Conservation (phyloP, 2,888 invertebrate species). For the Oasisia sp. region DNA sequence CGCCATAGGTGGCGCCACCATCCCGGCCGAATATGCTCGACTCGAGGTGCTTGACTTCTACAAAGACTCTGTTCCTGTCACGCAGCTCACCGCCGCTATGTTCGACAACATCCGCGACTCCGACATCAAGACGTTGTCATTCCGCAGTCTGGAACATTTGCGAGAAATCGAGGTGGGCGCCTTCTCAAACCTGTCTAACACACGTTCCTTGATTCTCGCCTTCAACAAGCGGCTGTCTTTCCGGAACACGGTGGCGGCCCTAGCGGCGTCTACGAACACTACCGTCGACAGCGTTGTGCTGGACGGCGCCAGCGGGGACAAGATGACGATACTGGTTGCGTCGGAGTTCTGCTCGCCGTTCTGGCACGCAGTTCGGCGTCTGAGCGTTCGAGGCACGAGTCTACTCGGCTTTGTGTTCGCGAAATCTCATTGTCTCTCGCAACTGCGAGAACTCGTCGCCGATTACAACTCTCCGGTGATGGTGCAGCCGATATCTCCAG, state of each 20-base stretch:
- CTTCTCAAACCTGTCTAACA: background rate
- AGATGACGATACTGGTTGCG: background rate
- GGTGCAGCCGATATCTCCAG: background rate
- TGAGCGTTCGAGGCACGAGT: background rate
- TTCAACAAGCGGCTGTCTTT: background rate
- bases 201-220: background rate
- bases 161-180: constrained; percentile 10
- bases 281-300: background rate
- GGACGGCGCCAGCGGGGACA: background rate
- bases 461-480: background rate
- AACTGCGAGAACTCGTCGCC: background rate
- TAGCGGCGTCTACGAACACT: background rate
- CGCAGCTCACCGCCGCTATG: too few species aligned
- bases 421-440: background rate
- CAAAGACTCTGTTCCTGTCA: too few species aligned
- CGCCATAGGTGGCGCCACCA: too few species aligned
- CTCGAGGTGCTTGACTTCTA: too few species aligned
- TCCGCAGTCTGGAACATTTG: background rate
- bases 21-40: too few species aligned
- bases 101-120: too few species aligned
- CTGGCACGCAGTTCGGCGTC: background rate
- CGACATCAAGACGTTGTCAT: background rate
- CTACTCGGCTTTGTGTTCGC: background rate
- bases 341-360: background rate
- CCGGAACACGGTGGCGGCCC: background rate